Conservation (phyloP, 1,140 invertebrate genomes). For the Bathynomus jamesi region DNA sequence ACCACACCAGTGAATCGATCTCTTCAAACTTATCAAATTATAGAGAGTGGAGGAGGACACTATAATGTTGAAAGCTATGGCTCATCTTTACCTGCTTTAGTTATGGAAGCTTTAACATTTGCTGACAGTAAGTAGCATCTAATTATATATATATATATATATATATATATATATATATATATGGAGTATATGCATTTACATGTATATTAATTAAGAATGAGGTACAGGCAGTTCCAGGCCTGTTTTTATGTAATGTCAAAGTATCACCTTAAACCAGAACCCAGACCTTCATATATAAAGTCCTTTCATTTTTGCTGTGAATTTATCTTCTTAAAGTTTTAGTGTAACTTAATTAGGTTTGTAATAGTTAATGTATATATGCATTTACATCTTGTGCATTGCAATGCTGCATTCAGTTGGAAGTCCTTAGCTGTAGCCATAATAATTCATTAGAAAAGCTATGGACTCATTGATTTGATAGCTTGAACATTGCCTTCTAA, state of each 20-base stretch:
- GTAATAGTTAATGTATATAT: too few relatives aligned
- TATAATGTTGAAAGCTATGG: conserved; percentile 48
- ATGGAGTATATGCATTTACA: background rate
- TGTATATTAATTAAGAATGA: background rate
- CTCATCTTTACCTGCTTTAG: conserved; percentile 67
- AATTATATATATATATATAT: background rate
- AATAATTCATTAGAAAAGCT: too few relatives aligned
- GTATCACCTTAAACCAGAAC: background rate
- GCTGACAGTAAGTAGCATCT: conserved; percentile 55
- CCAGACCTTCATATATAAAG: background rate
- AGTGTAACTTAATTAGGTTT: too few relatives aligned
- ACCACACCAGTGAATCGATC: background rate
- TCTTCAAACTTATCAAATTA: background rate
- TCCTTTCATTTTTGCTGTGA: background rate
- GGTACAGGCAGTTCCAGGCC: background rate
- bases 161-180: conserved; percentile 1
- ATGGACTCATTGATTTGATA: too few relatives aligned
- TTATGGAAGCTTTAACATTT: conserved; percentile 79
- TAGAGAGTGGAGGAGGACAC: conserved; percentile 13
- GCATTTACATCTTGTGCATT: too few relatives aligned
- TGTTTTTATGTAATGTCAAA: background rate
- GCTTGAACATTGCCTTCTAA: too few relatives aligned
- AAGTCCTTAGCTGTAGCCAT: too few relatives aligned
- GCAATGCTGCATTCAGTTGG: too few relatives aligned
- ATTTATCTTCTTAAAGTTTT: too few relatives aligned